These are phyloP conservation scores for Seladonia tumulorum DNA, from an alignment of 2,888 invertebrate species.

Conservation along the genomic window DNA sequence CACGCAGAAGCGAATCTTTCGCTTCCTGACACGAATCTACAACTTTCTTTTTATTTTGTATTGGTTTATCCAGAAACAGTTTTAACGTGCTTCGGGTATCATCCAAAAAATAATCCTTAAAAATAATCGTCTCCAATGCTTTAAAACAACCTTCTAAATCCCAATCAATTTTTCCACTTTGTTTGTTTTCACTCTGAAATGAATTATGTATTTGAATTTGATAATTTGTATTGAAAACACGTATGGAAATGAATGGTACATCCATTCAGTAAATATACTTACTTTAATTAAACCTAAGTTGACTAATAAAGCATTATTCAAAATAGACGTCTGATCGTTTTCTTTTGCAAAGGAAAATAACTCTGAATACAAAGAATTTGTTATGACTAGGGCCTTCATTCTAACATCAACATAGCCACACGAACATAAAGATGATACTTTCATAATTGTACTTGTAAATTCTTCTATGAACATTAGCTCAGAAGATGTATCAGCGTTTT, in stretches of 20 bases:
- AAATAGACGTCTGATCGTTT: constrained; percentile 85
- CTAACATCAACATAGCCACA: constrained; percentile 85
- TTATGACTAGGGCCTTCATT: constrained; percentile 83
- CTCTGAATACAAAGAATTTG: constrained; percentile 85
- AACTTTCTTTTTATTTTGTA: constrained; percentile 73
- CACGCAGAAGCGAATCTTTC: constrained; percentile 77
- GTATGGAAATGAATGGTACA: constrained; percentile 12
- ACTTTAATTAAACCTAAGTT: constrained; percentile 91
- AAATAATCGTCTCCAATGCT: constrained; percentile 85
- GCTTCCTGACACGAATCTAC: constrained; percentile 79
- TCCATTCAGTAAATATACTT: constrained; percentile 59
- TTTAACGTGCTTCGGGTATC: constrained; percentile 85
- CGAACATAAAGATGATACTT: constrained; percentile 86
- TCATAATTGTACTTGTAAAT: constrained; percentile 85
- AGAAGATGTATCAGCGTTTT: constrained; percentile 38
- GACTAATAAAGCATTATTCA: constrained; percentile 88
- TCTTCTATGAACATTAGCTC: constrained; percentile 79
- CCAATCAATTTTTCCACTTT: constrained; percentile 86
- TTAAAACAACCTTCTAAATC: constrained; percentile 87
- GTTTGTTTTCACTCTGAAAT: constrained; percentile 89
- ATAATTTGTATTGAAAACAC: constrained; percentile 1
- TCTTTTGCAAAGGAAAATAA: constrained; percentile 85
- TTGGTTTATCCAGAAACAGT: constrained; percentile 85
- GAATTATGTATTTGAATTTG: constrained; percentile 21
- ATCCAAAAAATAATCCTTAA: constrained; percentile 85